These are phyloP conservation scores for Rhopilema esculentum DNA, from an alignment of 30 jellyfish, hydroid and myxozoan genomes.

Conservation along the genomic window DNA sequence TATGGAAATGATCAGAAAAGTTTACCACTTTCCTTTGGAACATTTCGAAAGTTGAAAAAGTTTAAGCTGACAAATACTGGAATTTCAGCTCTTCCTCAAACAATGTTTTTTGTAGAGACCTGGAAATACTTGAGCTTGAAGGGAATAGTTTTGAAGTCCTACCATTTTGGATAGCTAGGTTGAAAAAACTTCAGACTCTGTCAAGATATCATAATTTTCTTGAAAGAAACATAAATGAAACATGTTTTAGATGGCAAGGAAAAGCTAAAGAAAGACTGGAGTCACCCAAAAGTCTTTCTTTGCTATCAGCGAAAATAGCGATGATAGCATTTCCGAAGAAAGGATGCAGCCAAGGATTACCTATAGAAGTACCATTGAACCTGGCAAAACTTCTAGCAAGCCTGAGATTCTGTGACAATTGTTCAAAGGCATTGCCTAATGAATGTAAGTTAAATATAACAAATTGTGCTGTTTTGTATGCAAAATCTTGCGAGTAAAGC, in stretches of 20 bases:
- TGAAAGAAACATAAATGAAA: no score
- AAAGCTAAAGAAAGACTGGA: no score
- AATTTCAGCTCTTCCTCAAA: background rate
- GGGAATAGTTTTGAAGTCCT: background rate
- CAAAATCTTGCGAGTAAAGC: no score
- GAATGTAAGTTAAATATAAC: constrained; percentile 21
- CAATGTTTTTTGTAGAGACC: constrained; percentile 4
- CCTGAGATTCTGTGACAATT: constrained; percentile 32
- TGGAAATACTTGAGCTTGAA: constrained; percentile 7
- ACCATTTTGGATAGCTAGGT: constrained; percentile 28
- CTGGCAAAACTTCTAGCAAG: background rate
- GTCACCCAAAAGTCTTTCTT: constrained; percentile 8
- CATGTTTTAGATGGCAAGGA: no score
- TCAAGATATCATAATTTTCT: background rate
- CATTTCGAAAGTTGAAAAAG: background rate
- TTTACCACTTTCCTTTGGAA: background rate
- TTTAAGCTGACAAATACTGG: background rate
- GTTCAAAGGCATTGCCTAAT: constrained; percentile 3
- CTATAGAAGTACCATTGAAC: background rate
- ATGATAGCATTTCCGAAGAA: background rate
- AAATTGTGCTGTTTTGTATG: no score
- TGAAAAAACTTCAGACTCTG: constrained; percentile 5
- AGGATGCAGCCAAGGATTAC: background rate
- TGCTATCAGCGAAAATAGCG: background rate
- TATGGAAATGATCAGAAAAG: background rate